phyloP scores from a whole-genome alignment of 92 coral and sea anemone species.

The Bergia puertoricense region DNA sequence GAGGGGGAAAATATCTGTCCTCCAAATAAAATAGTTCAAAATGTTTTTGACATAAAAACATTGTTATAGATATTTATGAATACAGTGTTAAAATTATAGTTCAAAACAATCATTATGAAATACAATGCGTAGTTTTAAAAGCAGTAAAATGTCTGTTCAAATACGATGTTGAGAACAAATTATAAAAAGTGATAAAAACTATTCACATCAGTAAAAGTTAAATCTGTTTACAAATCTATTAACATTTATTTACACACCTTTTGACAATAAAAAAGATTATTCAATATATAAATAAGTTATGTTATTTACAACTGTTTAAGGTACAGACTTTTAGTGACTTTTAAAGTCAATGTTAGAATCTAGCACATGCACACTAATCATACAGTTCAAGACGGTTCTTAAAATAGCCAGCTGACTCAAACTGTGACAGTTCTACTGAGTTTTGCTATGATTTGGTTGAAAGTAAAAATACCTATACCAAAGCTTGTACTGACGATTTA shows the following conservation, averaged over 20 bases:
- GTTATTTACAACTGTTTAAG: conserved; percentile 21
- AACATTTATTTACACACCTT: conserved; percentile 31
- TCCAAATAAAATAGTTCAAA: conserved; percentile 8
- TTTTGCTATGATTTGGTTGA: conserved; percentile 7
- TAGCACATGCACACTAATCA: conserved; percentile 22
- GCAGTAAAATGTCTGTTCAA: conserved; percentile 5
- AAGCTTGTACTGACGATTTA: conserved; percentile 3
- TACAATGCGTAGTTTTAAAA: background rate
- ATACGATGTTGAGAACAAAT: conserved; percentile 22
- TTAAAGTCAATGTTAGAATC: conserved; percentile 17
- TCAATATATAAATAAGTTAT: conserved; percentile 26
- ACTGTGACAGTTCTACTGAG: conserved; percentile 28
- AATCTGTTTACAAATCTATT: conserved; percentile 30
- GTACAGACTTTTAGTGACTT: conserved; percentile 23
- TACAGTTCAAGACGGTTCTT: conserved; percentile 19
- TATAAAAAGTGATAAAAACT: conserved; percentile 26
- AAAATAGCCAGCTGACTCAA: conserved; percentile 33
- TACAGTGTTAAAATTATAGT: background rate
- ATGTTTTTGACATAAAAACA: conserved; percentile 2
- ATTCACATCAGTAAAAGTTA: conserved; percentile 24
- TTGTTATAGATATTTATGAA: conserved; percentile 6
- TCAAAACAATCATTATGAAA: conserved; percentile 3
- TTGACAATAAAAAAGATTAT: conserved; percentile 11
- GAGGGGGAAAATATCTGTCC: conserved; percentile 14
- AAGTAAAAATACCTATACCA: conserved; percentile 15